These are phyloP conservation scores for Cygnus buccinator DNA, from an alignment of 2,113 vertebrate genomes.

Conservation along the genomic window DNA sequence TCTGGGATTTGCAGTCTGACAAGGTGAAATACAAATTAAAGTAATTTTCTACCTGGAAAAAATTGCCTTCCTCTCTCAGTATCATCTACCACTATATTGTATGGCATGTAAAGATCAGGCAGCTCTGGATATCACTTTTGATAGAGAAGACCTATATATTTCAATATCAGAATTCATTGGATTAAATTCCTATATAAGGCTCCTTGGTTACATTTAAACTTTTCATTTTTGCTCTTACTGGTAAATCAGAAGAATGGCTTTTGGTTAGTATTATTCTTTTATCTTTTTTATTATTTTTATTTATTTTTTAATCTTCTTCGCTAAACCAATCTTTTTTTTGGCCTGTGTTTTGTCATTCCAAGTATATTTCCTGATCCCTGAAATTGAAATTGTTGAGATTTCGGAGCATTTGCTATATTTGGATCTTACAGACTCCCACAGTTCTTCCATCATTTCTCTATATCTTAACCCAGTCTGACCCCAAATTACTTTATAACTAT, in stretches of 20 bases:
- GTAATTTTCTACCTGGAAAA: conserved; percentile 17
- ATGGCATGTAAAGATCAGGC: not conserved
- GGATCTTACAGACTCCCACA: not conserved
- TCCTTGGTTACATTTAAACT: not conserved
- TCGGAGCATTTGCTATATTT: not conserved
- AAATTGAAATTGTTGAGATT: not conserved
- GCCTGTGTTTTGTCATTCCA: not conserved
- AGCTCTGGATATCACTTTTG: not conserved
- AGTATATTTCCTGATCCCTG: not conserved
- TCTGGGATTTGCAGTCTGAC: conserved; percentile 38
- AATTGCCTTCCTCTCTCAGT: not conserved
- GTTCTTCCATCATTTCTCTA: not conserved
- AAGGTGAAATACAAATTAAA: not conserved
- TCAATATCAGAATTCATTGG: not conserved
- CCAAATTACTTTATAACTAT: not conserved
- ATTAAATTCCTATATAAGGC: not conserved
- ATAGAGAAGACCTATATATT: not conserved
- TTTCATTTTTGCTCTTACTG: not conserved
- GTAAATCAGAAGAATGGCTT: not conserved
- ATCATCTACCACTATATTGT: not conserved
- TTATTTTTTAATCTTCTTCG: not conserved
- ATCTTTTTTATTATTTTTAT: not conserved
- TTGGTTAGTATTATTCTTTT: not conserved
- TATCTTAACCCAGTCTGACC: not conserved
- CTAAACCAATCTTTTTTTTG: not conserved